phyloP scores from a whole-genome alignment of 2,888 invertebrate genomes.

The Drosophila atripex region DNA sequence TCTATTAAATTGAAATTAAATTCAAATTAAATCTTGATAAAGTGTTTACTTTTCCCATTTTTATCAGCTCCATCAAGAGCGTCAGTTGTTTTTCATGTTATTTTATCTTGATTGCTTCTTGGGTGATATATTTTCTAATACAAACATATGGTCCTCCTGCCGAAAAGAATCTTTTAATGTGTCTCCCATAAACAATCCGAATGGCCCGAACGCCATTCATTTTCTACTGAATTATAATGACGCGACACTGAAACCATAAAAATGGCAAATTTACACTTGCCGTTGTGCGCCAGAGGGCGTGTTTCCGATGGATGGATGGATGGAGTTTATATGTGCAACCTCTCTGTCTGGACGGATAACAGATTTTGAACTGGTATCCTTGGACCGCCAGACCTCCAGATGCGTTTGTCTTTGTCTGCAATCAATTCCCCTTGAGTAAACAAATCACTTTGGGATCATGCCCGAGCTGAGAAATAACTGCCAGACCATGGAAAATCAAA shows the following conservation, averaged over 20 bases:
- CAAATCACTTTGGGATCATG: conserved; percentile 53
- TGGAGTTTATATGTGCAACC: conserved; percentile 42
- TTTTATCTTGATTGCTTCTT: conserved; percentile 30
- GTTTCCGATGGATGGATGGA: conserved; percentile 37
- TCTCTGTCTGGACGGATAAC: not conserved
- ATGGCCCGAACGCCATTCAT: conserved; percentile 27
- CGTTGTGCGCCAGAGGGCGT: conserved; percentile 1
- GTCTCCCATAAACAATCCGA: conserved; percentile 32
- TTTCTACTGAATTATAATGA: conserved; percentile 56
- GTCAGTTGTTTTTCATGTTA: conserved; percentile 21
- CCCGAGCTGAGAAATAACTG: conserved; percentile 35
- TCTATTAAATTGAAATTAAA: not conserved
- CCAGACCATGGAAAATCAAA: conserved; percentile 38
- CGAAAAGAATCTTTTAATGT: conserved; percentile 38
- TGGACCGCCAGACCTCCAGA: conserved; percentile 40
- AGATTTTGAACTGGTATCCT: conserved; percentile 16
- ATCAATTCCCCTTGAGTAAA: conserved; percentile 66
- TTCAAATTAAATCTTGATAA: not conserved
- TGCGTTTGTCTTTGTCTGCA: conserved; percentile 36
- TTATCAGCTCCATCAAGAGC: conserved; percentile 4
- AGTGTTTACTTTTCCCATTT: not conserved
- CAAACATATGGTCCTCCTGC: conserved; percentile 20
- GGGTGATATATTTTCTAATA: conserved; percentile 26
- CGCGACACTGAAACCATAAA: conserved; percentile 52
- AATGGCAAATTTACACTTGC: conserved; percentile 56